Evolutionary conservation across 1,140 invertebrate species (phyloP).

Genomic region (Adoxophyes honmai): DNA sequence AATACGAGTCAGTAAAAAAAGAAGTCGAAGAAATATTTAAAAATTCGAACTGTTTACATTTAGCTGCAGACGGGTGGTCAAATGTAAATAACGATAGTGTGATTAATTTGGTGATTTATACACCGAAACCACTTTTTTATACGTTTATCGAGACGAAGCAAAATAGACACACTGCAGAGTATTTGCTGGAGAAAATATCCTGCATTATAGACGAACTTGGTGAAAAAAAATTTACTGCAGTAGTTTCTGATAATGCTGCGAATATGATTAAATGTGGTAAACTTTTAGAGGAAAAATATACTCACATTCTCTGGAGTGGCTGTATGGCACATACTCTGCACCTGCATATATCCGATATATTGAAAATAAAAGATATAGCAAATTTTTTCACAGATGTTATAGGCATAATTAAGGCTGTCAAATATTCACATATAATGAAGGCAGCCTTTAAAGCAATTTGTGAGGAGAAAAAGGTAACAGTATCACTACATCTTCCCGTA

Average conservation of each 20-base stretch:
- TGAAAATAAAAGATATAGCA: conserved; percentile 23
- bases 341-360: conserved; percentile 24
- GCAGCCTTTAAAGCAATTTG: conserved; percentile 21
- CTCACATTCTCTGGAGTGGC: conserved; percentile 17
- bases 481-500: no score
- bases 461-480: conserved; percentile 26
- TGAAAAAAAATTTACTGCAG: conserved; percentile 14
- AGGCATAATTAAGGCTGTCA: conserved; percentile 27
- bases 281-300: conserved; percentile 22
- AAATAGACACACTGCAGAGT: conserved; percentile 26
- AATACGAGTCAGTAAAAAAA: no score
- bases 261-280: conserved; percentile 30
- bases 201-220: conserved; percentile 9
- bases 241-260: conserved; percentile 14
- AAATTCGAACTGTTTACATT: no score
- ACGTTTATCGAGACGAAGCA: conserved; percentile 20
- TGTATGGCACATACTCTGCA: conserved; percentile 31
- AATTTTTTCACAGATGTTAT: conserved; percentile 9
- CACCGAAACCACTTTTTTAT: conserved; percentile 14
- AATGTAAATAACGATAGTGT: conserved; percentile 19
- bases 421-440: conserved; percentile 27
- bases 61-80: no score
- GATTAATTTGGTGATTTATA: conserved; percentile 24
- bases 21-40: no score
- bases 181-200: conserved; percentile 28